Evolutionary conservation across 2,888 invertebrate species (phyloP).

Genomic region (Corythucha ciliata): DNA sequence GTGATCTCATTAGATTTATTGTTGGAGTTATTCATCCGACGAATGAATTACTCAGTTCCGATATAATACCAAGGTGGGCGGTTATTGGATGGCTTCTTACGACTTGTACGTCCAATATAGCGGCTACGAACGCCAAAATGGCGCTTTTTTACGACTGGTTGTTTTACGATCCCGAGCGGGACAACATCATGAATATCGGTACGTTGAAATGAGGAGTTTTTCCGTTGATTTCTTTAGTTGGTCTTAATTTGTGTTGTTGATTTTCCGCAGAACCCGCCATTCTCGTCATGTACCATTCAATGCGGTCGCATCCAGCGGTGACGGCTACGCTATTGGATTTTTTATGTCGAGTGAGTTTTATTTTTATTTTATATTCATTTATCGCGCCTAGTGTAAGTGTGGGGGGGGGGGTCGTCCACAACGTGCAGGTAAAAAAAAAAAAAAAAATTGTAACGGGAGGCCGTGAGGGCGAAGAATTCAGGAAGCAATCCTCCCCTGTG

Average conservation of each 20-base stretch:
- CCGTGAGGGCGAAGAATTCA: too few relatives aligned
- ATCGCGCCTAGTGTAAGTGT: too few relatives aligned
- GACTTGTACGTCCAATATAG: slow-evolving; percentile 80
- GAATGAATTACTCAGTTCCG: slow-evolving; percentile 85
- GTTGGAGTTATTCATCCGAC: slow-evolving; percentile 90
- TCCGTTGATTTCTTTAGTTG: not conserved
- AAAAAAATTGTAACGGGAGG: too few relatives aligned
- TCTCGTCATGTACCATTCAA: slow-evolving; percentile 86
- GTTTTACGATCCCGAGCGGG: slow-evolving; percentile 80
- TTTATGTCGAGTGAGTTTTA: slow-evolving; percentile 61
- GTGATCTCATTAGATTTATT: slow-evolving; percentile 88
- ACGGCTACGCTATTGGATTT: slow-evolving; percentile 85
- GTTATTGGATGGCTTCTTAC: slow-evolving; percentile 89
- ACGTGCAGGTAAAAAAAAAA: too few relatives aligned
- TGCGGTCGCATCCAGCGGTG: slow-evolving; percentile 82
- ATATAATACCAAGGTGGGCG: slow-evolving; percentile 90
- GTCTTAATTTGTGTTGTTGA: not conserved
- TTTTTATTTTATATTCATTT: too few relatives aligned
- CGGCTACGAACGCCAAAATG: slow-evolving; percentile 81
- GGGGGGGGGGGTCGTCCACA: too few relatives aligned
- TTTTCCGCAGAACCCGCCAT: slow-evolving; percentile 67
- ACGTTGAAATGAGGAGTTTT: slow-evolving; percentile 31
- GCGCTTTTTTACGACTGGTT: slow-evolving; percentile 91
- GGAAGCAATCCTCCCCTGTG: too few relatives aligned
- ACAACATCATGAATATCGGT: slow-evolving; percentile 89